Base-by-base conservation (phyloP, 2,797 vertebrate genomes). In the Aldrovandia affinis region DNA sequence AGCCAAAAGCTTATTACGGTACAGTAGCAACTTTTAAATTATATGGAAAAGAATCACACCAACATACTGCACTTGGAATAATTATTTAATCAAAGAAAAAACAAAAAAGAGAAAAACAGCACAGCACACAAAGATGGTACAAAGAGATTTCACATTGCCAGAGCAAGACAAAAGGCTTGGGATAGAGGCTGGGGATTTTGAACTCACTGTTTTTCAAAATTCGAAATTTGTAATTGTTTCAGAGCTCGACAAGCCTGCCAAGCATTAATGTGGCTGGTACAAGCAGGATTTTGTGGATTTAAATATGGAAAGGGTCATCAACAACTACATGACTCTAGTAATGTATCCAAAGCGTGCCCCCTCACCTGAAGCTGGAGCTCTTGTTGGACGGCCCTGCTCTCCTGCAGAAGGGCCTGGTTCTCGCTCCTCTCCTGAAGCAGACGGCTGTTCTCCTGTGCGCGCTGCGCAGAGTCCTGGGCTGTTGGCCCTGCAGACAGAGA, bases 321-420 rank as follows among this genome's bases (percentile, higher is more conserved):
- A 30, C 63, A 3, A 63, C 6, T n/a, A n/a, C n/a, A n/a, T n/a
- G n/a, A n/a, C n/a, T n/a, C n/a, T n/a, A n/a, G n/a, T n/a, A n/a
- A n/a, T n/a, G n/a, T n/a, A 52, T 4, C 50, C 50, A 39, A 65
- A 8, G 42, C 33, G n/a, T 25, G 44, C 39, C 36, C 39, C 68
- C 92, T 95, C 94, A 98, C 98, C 96, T 97, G 96, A 14, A 89
- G 93, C 89, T 97, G 95, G 36, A 96, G 89, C 87, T 97, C 95
- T 85, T 95, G 88, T 0, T 96, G 97, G 15, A 95, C 92, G 63
- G 88, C 91, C 84, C 88, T 96, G 0, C 96, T 94, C 81, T 94
- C 92, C 84, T 96, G 95, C 87, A 98, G 82, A 50, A 93, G 92
- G 83, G 93, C 90, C 78, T 96, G 91, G 0, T 93, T 93, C 77